Evolutionary conservation across 35 echinoderm and acorn worm genomes (phyloP).

Genomic region (Anneissia japonica): DNA sequence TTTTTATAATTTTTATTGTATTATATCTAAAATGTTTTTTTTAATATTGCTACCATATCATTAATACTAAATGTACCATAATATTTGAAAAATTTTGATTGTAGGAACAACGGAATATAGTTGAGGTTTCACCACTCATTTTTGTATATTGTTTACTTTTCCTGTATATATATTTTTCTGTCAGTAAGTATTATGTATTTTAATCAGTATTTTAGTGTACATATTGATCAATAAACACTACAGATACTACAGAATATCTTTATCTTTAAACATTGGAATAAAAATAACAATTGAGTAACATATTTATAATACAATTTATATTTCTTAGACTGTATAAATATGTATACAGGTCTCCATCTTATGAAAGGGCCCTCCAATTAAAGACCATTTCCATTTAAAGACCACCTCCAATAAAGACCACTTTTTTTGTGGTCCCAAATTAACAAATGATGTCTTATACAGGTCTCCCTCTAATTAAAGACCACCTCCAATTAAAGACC

Average conservation of each 20-base stretch:
- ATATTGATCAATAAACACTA: neutral
- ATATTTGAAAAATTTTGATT: too few species aligned
- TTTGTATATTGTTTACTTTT: slow-evolving; percentile 76
- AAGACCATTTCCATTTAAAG: too few species aligned
- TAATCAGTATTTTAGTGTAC: neutral
- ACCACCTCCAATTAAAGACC: too few species aligned
- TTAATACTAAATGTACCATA: too few species aligned
- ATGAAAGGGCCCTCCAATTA: too few species aligned
- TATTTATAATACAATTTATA: neutral
- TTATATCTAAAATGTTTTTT: slow-evolving; percentile 4
- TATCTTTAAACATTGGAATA: neutral
- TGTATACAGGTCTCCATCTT: neutral
- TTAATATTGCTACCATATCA: too few species aligned
- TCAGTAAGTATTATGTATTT: slow-evolving; percentile 88
- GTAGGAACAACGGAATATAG: slow-evolving; percentile 47
- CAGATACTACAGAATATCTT: neutral
- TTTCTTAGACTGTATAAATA: neutral
- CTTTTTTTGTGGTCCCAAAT: too few species aligned
- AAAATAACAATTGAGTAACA: neutral
- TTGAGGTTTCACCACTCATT: slow-evolving; percentile 48
- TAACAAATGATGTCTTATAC: too few species aligned
- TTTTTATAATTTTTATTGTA: too few species aligned
- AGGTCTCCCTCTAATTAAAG: too few species aligned
- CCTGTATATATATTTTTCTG: slow-evolving; percentile 94
- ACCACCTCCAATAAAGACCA: too few species aligned